Base-by-base conservation (phyloP, 2,888 invertebrate genomes). In the Tenthredo scrophulariae region DNA sequence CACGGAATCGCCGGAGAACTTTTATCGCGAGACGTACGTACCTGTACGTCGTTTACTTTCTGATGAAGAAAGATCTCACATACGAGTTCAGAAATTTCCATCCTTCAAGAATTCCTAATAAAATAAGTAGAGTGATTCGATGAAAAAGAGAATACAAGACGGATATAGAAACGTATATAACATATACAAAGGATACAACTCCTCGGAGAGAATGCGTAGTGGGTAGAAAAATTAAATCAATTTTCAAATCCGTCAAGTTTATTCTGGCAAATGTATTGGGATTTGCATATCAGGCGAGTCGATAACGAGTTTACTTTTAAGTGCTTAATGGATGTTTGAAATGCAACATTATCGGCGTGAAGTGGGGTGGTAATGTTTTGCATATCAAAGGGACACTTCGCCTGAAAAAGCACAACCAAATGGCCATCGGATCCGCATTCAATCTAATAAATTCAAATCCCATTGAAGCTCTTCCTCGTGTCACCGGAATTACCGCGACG, bases 301-400 rank as follows among this genome's bases (percentile, higher is more conserved):
- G 82, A 87, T 91, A 90, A 91, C 88, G 87, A 88, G 88, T 89
- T 91, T 91, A 90, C 89, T 89, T 89, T 90, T 89, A 91, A 91
- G 91, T 92, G 91, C 90, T 91, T 90, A 90, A 91, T 91, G 91
- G 90, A 91, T 91, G 89, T 90, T 90, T 89, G 88, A 90, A 91
- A 91, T 90, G 89, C 88, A 87, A 88, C 89, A 90, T 91, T 91
- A 91, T 91, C 89, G 88, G 86, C 79, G 87, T 87, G 84, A 86
- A 87, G 87, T 88, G 88, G 86, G 87, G 84, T 86, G 88, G 83
- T 87, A 85, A 88, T 89, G 88, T 87, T 91, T 91, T 89, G 89
- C 91, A 91, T 91, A 90, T 89, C 91, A 91, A 91, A 91, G 89
- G 89, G 87, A 88, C 88, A 84, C 84, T 75, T 84, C 84, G 62